Percentiles rank a stretch among this genome's conserved stretches.
phyloP scores from a whole-genome alignment of 2,113 vertebrate genomes.

The Trogon melanurus region DNA sequence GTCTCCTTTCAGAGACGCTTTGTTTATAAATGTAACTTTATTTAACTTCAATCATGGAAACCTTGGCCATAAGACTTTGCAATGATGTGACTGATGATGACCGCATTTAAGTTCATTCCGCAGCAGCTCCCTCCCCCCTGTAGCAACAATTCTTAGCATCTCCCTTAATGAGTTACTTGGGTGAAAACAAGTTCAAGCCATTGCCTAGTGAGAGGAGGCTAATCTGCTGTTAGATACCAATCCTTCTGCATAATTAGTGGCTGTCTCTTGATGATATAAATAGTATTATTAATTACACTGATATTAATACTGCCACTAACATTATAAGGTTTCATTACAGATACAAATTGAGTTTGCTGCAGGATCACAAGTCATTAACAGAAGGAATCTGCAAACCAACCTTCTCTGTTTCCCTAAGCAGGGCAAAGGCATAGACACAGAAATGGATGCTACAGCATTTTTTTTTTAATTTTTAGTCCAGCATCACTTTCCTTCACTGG shows the following conservation, averaged over 20 bases:
- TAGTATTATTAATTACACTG: conserved; percentile 31
- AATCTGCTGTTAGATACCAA: not conserved
- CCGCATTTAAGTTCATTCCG: not conserved
- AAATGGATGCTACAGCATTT: fast-evolving
- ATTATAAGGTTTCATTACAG: not conserved
- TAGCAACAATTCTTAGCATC: not conserved
- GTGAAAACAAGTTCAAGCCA: not conserved
- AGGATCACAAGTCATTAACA: not conserved
- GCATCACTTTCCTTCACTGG: too few species aligned
- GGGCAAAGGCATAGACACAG: not conserved
- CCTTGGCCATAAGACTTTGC: not conserved
- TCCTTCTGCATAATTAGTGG: not conserved
- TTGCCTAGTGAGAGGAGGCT: not conserved
- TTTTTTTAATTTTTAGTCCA: not conserved
- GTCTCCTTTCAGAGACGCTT: not conserved
- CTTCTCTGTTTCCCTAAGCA: not conserved
- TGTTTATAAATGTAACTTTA: not conserved
- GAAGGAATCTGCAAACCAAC: not conserved
- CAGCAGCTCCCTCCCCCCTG: not conserved
- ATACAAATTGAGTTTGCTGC: conserved; percentile 7
- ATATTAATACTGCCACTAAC: conserved; percentile 19
- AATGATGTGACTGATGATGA: not conserved
- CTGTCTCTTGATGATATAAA: not conserved
- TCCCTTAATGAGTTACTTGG: not conserved
- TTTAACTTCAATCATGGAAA: not conserved